phyloP scores from a whole-genome alignment of 2,113 vertebrate species.

The Falcunculus frontatus region DNA sequence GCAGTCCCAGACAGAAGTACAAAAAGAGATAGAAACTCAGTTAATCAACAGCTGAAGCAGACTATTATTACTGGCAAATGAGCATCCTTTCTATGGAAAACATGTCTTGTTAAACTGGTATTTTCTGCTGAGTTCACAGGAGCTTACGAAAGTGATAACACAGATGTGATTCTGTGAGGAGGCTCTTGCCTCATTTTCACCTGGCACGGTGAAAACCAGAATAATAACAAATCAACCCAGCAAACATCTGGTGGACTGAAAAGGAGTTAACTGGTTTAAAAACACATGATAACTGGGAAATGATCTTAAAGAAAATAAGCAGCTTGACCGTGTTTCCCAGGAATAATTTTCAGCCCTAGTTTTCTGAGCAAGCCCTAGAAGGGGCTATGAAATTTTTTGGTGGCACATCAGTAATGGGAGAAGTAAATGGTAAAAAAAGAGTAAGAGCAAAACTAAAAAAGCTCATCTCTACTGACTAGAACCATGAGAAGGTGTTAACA shows the following conservation, averaged over 20 bases:
- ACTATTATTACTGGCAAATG: neutral
- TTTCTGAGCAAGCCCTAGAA: neutral
- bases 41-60: neutral
- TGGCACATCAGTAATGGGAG: neutral
- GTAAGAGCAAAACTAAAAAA: neutral
- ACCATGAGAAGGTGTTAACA: neutral
- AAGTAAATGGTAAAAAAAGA: neutral
- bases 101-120: neutral
- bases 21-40: neutral
- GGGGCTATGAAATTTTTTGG: rapidly evolving
- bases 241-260: neutral
- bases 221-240: neutral
- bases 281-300: neutral
- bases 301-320: neutral
- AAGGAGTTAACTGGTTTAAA: neutral
- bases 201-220: neutral
- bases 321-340: neutral
- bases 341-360: neutral
- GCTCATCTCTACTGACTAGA: neutral
- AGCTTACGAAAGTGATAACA: neutral
- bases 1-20: neutral
- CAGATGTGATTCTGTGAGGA: neutral
- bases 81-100: neutral
- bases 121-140: constrained; percentile 14
- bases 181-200: neutral